A percentile compares a stretch with the other conserved stretches of the same genome.
phyloP scores from a whole-genome alignment of 2,888 invertebrate species.

The Villa cingulata region DNA sequence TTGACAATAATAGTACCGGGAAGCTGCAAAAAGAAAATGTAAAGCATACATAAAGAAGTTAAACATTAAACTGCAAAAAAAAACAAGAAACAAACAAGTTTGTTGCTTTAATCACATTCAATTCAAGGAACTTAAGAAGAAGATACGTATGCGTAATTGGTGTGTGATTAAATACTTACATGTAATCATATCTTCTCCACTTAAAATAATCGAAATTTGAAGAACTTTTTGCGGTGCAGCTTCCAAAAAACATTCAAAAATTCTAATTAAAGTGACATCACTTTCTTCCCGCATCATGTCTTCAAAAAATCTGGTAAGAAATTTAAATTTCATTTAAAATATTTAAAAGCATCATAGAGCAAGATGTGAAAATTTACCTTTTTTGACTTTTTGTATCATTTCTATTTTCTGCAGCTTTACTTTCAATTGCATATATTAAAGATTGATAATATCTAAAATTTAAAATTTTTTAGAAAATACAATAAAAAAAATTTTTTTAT shows the following conservation, averaged over 20 bases:
- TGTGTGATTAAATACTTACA: conserved; percentile 37
- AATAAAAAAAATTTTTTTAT: background rate
- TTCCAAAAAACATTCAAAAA: conserved; percentile 69
- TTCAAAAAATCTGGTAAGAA: conserved; percentile 42
- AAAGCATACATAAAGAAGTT: too few species aligned
- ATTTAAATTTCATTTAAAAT: background rate
- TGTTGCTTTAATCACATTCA: too few species aligned
- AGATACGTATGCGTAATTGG: too few species aligned
- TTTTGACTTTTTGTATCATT: conserved; percentile 20
- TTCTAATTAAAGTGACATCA: conserved; percentile 60
- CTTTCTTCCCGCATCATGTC: conserved; percentile 68
- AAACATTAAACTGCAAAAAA: too few species aligned
- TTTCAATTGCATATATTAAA: conserved; percentile 20
- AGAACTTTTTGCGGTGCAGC: conserved; percentile 69
- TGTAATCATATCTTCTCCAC: conserved; percentile 41
- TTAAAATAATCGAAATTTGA: conserved; percentile 55
- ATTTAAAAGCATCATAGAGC: too few species aligned
- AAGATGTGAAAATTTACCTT: conserved; percentile 15
- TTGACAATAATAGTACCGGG: too few species aligned
- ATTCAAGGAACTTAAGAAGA: too few species aligned
- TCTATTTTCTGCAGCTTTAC: conserved; percentile 19
- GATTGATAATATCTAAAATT: conserved; percentile 20
- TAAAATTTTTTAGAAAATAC: background rate
- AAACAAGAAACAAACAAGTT: too few species aligned
- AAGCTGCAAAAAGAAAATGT: too few species aligned